These are phyloP conservation scores for Melipona bicolor DNA, from an alignment of 2,888 invertebrate genomes.

Conservation along the genomic window DNA sequence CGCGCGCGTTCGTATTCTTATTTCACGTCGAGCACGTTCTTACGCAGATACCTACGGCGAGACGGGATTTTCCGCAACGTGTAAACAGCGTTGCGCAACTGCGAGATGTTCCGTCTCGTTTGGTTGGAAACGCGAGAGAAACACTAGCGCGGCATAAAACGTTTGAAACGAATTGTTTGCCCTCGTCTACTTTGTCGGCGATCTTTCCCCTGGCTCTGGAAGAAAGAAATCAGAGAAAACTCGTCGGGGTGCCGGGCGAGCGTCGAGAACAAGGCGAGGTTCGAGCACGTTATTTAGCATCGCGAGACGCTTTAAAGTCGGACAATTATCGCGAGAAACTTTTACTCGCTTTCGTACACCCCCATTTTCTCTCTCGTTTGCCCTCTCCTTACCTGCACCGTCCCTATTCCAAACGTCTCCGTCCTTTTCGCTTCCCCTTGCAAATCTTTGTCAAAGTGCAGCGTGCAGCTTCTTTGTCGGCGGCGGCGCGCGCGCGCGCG, in stretches of 20 bases:
- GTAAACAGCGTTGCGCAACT: background rate
- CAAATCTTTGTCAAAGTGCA: conserved; percentile 66
- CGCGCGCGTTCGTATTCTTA: too few relatives aligned
- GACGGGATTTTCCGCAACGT: background rate
- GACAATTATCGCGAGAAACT: conserved; percentile 64
- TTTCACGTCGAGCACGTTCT: too few relatives aligned
- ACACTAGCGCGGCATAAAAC: background rate
- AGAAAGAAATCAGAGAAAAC: conserved; percentile 13
- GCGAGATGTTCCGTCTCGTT: background rate
- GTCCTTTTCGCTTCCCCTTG: background rate
- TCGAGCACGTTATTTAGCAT: conserved; percentile 61
- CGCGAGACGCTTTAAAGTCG: conserved; percentile 52
- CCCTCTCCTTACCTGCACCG: background rate
- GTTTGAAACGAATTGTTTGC: conserved; percentile 1
- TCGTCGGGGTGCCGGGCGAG: background rate
- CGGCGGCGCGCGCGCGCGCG: conserved; percentile 10
- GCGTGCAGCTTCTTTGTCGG: conserved; percentile 59
- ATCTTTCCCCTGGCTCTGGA: background rate
- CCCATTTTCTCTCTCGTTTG: conserved; percentile 32
- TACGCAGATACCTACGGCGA: background rate
- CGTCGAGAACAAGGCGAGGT: conserved; percentile 16
- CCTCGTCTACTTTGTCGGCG: background rate
- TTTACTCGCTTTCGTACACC: conserved; percentile 53
- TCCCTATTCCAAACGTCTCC: background rate
- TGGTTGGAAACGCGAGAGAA: background rate